Base-by-base conservation (phyloP, 2,888 invertebrate genomes). In the Julus scandinavius region DNA sequence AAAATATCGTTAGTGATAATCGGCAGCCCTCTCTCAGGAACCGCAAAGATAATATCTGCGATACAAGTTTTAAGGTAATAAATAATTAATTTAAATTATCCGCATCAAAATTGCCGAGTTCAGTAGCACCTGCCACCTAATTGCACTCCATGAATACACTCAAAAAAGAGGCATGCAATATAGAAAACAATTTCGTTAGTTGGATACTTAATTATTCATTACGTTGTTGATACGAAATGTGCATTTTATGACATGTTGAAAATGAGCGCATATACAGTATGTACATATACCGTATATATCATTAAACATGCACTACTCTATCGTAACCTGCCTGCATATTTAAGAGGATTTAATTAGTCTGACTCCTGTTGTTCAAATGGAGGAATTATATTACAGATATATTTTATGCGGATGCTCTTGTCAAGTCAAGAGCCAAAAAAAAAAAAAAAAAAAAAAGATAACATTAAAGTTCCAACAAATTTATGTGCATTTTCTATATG, bases 201-300 rank as follows among this genome's bases (percentile, higher is more conserved):
- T 63, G 63, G 63, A 63, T 63, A 63, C 63, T 63, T 63, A 63
- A 63, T 63, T 63, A 63, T 63, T 63, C 63, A 63, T 63, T 63
- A 20, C 20, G 63, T 63, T 63, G 63, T 63, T 63, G 63, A 63
- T 63, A 63, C 20, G 63, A 63, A 63, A 63, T 20, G 63, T 63
- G 63, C 63, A 63, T 63, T 63, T 63, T 63, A 63, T 63, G 63
- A 63, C 63, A 63, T 63, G 63, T 63, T 63, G 63, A 63, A 63
- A 63, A 63, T n/a, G 20, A 63, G 54, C 3, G 54, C 54, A 54
- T 45, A 45, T 45, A 45, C 41, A 45, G 41, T 45, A 45, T 45
- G 41, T 45, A 45, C 41, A 6, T 45, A 54, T 54, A 54, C 54
- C n/a, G 20, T 7, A 63, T 63, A 63, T 63, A 63, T 20, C 63